phyloP scores from a whole-genome alignment of 2,888 invertebrate genomes.

The Coenonympha glycerion region DNA sequence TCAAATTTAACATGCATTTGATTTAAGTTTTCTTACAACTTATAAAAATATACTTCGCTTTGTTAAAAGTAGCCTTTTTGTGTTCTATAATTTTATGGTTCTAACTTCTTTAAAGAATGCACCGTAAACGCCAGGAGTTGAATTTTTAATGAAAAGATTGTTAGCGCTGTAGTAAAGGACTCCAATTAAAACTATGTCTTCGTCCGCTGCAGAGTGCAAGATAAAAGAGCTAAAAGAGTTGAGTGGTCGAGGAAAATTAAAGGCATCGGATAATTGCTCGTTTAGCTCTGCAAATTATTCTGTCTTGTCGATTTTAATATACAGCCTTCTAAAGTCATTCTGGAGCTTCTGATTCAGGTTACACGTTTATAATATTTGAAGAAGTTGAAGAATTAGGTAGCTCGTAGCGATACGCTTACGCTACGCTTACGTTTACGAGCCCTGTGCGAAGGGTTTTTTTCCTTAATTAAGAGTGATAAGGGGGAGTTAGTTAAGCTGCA shows the following conservation, averaged over 20 bases:
- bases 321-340: slow-evolving; percentile 10
- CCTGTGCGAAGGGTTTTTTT: too few relatives aligned
- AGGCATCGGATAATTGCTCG: slow-evolving; percentile 56
- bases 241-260: slow-evolving; percentile 49
- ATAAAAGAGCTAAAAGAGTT: slow-evolving; percentile 51
- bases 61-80: too few relatives aligned
- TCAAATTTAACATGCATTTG: too few relatives aligned
- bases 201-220: slow-evolving; percentile 42
- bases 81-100: too few relatives aligned
- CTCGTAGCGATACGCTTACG: too few relatives aligned
- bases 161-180: slow-evolving; percentile 56
- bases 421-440: too few relatives aligned
- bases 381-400: too few relatives aligned
- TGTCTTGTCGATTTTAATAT: slow-evolving; percentile 48
- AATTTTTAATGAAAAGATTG: slow-evolving; percentile 67
- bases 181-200: slow-evolving; percentile 74
- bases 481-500: too few relatives aligned
- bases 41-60: too few relatives aligned
- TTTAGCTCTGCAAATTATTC: slow-evolving; percentile 49
- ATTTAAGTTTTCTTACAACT: too few relatives aligned
- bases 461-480: too few relatives aligned
- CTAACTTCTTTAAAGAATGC: not conserved
- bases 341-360: not conserved
- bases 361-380: slow-evolving; percentile 1
- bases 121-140: slow-evolving; percentile 1